Percentiles rank a stretch among this genome's conserved stretches.
These are phyloP conservation scores for Pseudocheirus occidentalis DNA, from an alignment of 2,797 vertebrate genomes.

Conservation along the genomic window DNA sequence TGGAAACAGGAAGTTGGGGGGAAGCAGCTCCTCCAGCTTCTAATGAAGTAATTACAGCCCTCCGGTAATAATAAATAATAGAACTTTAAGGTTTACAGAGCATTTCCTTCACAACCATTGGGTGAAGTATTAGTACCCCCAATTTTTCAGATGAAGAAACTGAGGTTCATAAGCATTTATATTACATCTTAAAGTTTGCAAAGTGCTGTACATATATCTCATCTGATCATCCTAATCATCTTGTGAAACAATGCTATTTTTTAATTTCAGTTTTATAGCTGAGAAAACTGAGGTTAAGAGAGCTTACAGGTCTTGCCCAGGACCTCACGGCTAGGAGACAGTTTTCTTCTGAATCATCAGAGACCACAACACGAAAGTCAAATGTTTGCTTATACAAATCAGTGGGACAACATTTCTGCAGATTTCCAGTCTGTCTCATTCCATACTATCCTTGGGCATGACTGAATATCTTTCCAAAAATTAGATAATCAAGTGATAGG, in stretches of 20 bases:
- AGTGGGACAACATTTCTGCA: neutral
- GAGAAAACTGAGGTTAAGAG: neutral
- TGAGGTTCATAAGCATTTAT: neutral
- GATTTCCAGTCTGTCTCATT: neutral
- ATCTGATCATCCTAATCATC: neutral
- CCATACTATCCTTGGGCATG: neutral
- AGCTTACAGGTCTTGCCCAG: neutral
- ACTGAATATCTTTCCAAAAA: neutral
- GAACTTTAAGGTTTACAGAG: neutral
- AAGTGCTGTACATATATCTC: neutral
- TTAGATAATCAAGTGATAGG: neutral
- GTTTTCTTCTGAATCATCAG: neutral
- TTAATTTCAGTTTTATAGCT: neutral
- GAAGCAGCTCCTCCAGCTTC: neutral
- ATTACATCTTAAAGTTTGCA: neutral
- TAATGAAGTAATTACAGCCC: neutral
- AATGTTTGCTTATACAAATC: neutral
- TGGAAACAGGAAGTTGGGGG: neutral
- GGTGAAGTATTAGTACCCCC: neutral
- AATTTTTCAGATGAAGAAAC: neutral
- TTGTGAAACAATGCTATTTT: neutral
- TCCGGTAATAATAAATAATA: neutral
- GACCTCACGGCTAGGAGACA: neutral
- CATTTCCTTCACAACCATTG: neutral
- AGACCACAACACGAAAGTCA: neutral